Conservation (phyloP, 2,888 invertebrate species). For the Sicus ferrugineus region DNA sequence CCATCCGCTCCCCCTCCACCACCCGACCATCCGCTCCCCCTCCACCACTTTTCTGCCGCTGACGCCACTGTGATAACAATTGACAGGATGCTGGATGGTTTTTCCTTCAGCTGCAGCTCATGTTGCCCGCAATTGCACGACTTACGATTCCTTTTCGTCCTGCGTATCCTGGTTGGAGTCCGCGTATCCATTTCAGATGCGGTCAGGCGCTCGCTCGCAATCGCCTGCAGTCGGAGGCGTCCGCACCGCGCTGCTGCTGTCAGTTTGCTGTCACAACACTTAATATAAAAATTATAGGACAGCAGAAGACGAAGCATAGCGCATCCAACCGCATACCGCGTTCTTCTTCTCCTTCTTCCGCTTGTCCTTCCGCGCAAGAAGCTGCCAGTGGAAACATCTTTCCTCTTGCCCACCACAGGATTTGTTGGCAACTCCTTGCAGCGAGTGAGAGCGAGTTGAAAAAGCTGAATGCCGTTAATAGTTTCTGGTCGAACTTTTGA, state of each 20-base stretch:
- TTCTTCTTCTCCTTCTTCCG: neutral
- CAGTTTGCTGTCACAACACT: constrained; percentile 19
- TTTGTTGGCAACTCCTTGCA: constrained; percentile 25
- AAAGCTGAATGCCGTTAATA: constrained; percentile 27
- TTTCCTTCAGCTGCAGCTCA: constrained; percentile 9
- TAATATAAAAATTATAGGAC: constrained; percentile 19
- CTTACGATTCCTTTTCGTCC: neutral
- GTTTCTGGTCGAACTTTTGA: constrained; percentile 21
- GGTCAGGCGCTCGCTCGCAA: neutral
- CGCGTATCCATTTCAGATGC: neutral
- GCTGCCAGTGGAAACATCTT: neutral
- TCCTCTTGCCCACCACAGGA: neutral
- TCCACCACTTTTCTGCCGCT: too few relatives aligned
- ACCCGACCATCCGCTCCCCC: neutral
- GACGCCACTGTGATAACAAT: constrained; percentile 21
- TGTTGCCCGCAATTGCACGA: neutral
- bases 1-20: neutral
- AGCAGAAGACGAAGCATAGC: neutral
- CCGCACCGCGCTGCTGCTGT: constrained; percentile 17
- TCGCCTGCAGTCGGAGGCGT: neutral
- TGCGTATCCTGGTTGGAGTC: neutral
- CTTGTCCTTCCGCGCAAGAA: neutral
- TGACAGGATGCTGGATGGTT: constrained; percentile 31
- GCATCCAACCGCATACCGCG: neutral
- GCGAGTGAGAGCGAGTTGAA: constrained; percentile 1